phyloP scores from a whole-genome alignment of 2,797 vertebrate genomes.

The Sebastes steindachneri region DNA sequence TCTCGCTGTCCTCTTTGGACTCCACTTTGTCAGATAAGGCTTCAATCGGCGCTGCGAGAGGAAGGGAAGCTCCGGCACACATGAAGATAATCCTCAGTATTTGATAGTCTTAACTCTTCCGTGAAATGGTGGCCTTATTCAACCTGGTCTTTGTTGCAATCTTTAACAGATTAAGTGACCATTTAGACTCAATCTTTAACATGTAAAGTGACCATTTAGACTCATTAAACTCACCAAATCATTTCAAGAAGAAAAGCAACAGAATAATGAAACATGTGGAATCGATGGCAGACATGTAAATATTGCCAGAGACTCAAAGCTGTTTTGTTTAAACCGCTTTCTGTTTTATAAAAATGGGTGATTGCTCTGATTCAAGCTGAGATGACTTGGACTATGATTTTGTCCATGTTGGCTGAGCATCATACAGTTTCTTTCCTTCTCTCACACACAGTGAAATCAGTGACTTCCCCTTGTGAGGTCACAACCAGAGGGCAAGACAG shows the following conservation, averaged over 20 bases:
- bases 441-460: slow-evolving; percentile 56
- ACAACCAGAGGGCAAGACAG: slow-evolving; percentile 64
- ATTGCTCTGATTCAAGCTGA: slow-evolving; percentile 14
- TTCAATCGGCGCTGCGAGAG: slow-evolving; percentile 20
- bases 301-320: background rate
- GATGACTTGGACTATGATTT: background rate
- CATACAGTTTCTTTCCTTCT: slow-evolving; percentile 13
- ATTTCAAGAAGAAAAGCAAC: background rate
- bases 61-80: slow-evolving; percentile 23
- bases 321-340: background rate
- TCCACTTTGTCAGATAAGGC: slow-evolving; percentile 63
- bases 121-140: slow-evolving; percentile 29
- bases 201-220: background rate
- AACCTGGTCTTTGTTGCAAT: background rate
- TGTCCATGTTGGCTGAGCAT: slow-evolving; percentile 5
- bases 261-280: background rate
- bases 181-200: background rate
- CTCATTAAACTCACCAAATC: background rate
- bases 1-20: slow-evolving; percentile 52
- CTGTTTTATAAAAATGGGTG: background rate
- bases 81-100: slow-evolving; percentile 36
- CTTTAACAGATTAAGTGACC: slow-evolving; percentile 8
- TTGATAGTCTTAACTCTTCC: slow-evolving; percentile 22
- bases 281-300: background rate
- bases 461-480: slow-evolving; percentile 70